Evolutionary conservation across 2,797 vertebrate species (phyloP), one percentile per base, ranked within the genome.

Genomic region (Potorous gilbertii): DNA sequence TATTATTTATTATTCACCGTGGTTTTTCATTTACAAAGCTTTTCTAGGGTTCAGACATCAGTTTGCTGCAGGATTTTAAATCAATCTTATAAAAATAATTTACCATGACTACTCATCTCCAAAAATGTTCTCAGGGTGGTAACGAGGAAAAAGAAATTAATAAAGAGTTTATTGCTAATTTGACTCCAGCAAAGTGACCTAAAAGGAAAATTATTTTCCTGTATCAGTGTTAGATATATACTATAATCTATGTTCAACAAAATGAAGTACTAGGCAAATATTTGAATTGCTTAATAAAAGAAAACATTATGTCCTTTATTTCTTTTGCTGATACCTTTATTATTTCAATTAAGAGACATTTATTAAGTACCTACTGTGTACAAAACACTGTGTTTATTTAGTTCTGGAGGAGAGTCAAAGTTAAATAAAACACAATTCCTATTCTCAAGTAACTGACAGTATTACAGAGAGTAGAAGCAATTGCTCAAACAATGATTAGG

Each of bases 121-220:
- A 95, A 0, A 92, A 94, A 95, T 62, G 13, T 91, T 97, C 90
- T 90, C 27, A 97, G 90, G 91, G 96, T 95, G 96, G 12, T 52
- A 95, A 87, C 21, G n/a, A 10, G 95, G 90, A 93, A 92, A 97
- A 94, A 12, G 50, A 87, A 97, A 96, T 10, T 90, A 92, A 40
- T 90, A 93, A 96, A 92, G 55, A 90, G 0, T 96, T n/a, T 95
- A 24, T 92, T 87, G 40, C 8, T 87, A 50, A 87, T 96, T 87
- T 94, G 27, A 94, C 28, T 92, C 5, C 54, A 87, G 34, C 57
- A 66, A 93, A 92, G 21, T 95, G 54, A 96, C 10, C n/a, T 96
- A 94, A 74, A 94, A 92, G 54, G 27, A 16, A 90, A 54, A 59
- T 55, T 95, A 4, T 93, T 95, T 94, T 92, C 10, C 29, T 90